Evolutionary conservation across 1,140 invertebrate genomes (phyloP), one percentile per base, ranked within the genome.

Genomic region (Drosophila nigrodunni): DNA sequence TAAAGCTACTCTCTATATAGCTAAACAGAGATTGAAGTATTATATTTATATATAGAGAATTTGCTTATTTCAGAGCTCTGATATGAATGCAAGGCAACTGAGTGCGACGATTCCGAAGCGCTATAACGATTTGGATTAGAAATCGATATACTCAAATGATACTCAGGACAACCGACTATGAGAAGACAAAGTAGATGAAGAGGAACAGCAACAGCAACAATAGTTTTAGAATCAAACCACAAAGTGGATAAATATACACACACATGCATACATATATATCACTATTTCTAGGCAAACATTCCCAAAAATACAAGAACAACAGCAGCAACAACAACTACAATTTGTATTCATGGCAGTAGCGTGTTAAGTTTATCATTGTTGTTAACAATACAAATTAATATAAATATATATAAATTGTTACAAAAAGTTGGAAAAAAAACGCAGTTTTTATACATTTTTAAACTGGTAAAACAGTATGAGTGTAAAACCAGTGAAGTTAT

Each of bases 71-170:
- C 52, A 37, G 91, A 92, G 87, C 70, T 92, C 91, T 15, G 89
- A 91, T 69, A 92, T 92, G 91, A 92, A 91, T 81, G 80, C 91
- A 50, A 73, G 91, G 13, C 91, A 92, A 71, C 67, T 92, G 68
- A 92, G 74, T 77, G 91, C 90, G 34, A 80, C 82, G 25, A 72
- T 50, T 47, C 90, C 91, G 39, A 92, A 89, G 37, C 90, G 91
- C 25, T 82, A 77, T 41, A 87, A 69, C 60, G 87, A 88, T 43
- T 77, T 89, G 62, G 65, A 74, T 30, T 85, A 71, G 59, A 11
- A 74, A 10, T 41, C 37, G 21, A 18, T n/a, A 9, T 66, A 30
- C 65, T 25, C 13, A 71, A 71, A 43, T 52, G 50, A 59, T 61
- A 85, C 80, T 82, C 80, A 85, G 81, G 81, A 80, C 44, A 41